Conservation (phyloP, 2,888 invertebrate species). For the Portevinia maculata region DNA sequence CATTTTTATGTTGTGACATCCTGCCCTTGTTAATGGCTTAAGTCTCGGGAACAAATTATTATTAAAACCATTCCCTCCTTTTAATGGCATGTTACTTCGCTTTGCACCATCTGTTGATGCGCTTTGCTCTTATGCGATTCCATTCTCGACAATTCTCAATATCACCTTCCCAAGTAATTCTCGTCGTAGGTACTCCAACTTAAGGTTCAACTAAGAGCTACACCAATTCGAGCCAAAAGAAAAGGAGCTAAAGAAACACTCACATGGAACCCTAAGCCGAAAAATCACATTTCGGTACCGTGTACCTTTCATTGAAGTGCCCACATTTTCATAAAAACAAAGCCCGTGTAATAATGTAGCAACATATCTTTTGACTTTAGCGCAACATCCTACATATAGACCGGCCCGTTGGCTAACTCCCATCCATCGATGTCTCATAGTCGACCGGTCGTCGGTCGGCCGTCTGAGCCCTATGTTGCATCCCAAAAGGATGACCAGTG, state of each 20-base stretch:
- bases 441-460: slow-evolving; percentile 39
- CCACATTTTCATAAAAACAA: slow-evolving; percentile 74
- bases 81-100: neutral
- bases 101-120: slow-evolving; percentile 40
- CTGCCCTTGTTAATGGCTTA: slow-evolving; percentile 41
- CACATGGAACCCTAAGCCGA: slow-evolving; percentile 35
- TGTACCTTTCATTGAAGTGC: slow-evolving; percentile 73
- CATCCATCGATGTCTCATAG: slow-evolving; percentile 68
- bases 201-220: slow-evolving; percentile 13
- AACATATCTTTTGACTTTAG: slow-evolving; percentile 74
- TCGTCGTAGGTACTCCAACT: neutral
- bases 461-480: slow-evolving; percentile 55
- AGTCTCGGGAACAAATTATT: slow-evolving; percentile 36
- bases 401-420: slow-evolving; percentile 46
- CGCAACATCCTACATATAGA: slow-evolving; percentile 66
- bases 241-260: slow-evolving; percentile 19
- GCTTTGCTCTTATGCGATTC: slow-evolving; percentile 44
- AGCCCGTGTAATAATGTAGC: slow-evolving; percentile 74
- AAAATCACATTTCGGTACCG: slow-evolving; percentile 69
- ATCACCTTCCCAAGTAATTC: slow-evolving; percentile 46
- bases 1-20: slow-evolving; percentile 40
- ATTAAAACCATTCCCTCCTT: slow-evolving; percentile 20
- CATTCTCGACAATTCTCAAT: slow-evolving; percentile 58
- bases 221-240: slow-evolving; percentile 9
- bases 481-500: slow-evolving; percentile 61